These are phyloP conservation scores for Myotis davidii DNA, from an alignment of 2,113 vertebrate species.

Conservation along the genomic window DNA sequence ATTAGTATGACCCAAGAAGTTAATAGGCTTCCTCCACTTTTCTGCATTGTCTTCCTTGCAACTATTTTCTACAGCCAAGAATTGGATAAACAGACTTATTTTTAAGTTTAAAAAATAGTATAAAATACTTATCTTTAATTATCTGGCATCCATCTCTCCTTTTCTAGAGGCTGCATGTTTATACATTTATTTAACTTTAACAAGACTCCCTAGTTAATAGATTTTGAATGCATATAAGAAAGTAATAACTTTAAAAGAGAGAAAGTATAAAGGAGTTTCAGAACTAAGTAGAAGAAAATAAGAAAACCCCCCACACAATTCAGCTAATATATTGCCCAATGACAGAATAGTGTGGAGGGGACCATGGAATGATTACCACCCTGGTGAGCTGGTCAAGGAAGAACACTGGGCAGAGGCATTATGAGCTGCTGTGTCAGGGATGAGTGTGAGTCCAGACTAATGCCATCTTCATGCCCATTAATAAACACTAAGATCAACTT, in stretches of 20 bases:
- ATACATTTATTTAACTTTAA: constrained; percentile 45
- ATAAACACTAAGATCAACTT: not conserved
- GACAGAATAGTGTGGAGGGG: not conserved
- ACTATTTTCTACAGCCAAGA: not conserved
- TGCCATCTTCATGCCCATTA: not conserved
- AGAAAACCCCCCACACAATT: not conserved
- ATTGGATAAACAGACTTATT: not conserved
- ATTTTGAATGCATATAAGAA: constrained; percentile 6
- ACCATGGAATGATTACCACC: not conserved
- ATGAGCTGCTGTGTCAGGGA: not conserved
- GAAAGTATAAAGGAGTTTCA: not conserved
- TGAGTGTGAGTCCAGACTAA: not conserved
- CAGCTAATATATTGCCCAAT: not conserved
- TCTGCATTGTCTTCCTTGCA: not conserved
- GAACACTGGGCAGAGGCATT: not conserved
- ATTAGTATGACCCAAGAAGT: not conserved
- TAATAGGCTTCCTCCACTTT: not conserved
- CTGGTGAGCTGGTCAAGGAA: not conserved
- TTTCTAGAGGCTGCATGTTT: constrained; percentile 13
- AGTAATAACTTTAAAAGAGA: constrained; percentile 28
- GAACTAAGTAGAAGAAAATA: constrained; percentile 32
- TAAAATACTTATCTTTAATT: constrained; percentile 25
- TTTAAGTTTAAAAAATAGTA: not conserved
- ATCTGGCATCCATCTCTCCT: constrained; percentile 28
- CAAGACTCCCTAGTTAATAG: not conserved